Conservation (phyloP, 2,888 invertebrate species). For the Lobophora halterata region DNA sequence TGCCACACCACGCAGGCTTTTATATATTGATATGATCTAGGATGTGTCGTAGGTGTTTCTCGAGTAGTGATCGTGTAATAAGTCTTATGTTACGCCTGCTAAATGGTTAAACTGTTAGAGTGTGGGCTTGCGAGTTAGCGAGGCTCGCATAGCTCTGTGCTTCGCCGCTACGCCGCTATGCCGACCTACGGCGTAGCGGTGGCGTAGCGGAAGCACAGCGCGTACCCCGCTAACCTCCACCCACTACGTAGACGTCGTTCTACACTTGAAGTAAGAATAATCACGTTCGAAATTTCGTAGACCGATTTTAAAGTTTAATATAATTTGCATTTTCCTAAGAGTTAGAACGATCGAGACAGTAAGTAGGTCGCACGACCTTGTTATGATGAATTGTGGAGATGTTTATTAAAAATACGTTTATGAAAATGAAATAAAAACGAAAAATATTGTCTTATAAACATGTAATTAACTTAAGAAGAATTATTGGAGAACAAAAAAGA, state of each 20-base stretch:
- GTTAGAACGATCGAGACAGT: conserved; percentile 79
- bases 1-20: conserved; percentile 63
- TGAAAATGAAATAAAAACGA: conserved; percentile 79
- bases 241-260: conserved; percentile 60
- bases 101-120: conserved; percentile 55
- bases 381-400: conserved; percentile 78
- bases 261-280: conserved; percentile 74
- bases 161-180: conserved; percentile 14
- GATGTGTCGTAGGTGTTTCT: conserved; percentile 79
- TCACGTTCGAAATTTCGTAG: conserved; percentile 76
- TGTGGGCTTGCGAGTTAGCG: conserved; percentile 42
- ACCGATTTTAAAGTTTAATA: conserved; percentile 76
- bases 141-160: conserved; percentile 21
- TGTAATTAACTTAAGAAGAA: conserved; percentile 80
- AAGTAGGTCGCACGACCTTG: conserved; percentile 79
- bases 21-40: conserved; percentile 80
- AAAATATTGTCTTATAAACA: conserved; percentile 80
- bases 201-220: conserved; percentile 40
- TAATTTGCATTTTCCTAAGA: conserved; percentile 80
- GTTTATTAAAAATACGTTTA: conserved; percentile 80
- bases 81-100: conserved; percentile 77
- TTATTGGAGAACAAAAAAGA: conserved; percentile 79
- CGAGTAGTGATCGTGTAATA: conserved; percentile 78
- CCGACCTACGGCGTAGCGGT: conserved; percentile 28
- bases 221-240: conserved; percentile 35